A percentile compares a stretch with the other conserved stretches of the same genome.
Evolutionary conservation across 2,797 vertebrate species (phyloP).

Genomic region (Sus cebifrons): DNA sequence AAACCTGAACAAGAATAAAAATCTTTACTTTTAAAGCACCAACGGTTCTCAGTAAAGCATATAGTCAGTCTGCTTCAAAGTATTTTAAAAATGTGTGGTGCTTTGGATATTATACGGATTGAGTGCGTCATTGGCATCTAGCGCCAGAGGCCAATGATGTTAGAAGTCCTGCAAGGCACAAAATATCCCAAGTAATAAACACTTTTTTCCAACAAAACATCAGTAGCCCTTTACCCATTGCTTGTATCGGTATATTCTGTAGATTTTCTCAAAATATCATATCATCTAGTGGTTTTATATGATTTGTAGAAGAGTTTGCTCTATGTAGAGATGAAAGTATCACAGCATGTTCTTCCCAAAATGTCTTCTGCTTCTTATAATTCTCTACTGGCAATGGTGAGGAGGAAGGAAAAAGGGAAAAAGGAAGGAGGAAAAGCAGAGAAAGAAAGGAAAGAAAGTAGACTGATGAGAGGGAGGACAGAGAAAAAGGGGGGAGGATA

Average conservation of each 20-base stretch:
- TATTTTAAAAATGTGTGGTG: background rate
- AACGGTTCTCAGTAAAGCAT: background rate
- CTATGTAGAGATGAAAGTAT: background rate
- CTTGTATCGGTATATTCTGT: background rate
- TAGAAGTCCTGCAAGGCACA: background rate
- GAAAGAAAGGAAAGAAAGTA: background rate
- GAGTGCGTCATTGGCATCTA: background rate
- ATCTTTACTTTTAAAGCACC: background rate
- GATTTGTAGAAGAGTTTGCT: background rate
- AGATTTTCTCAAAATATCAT: constrained; percentile 13
- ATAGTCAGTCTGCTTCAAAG: background rate
- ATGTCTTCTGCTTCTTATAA: background rate
- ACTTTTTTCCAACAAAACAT: background rate
- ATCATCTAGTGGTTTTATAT: background rate
- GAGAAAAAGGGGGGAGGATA: background rate
- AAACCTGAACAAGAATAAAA: background rate
- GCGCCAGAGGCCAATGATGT: background rate
- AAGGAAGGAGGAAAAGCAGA: no score
- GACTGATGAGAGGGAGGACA: background rate
- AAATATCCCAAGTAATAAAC: background rate
- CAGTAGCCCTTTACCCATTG: background rate
- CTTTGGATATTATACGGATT: background rate
- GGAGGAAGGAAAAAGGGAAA: background rate
- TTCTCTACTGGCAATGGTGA: background rate
- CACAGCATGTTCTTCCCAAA: background rate